Evolutionary conservation across 2,113 vertebrate species (phyloP).

Genomic region (Puffinus mauretanicus): DNA sequence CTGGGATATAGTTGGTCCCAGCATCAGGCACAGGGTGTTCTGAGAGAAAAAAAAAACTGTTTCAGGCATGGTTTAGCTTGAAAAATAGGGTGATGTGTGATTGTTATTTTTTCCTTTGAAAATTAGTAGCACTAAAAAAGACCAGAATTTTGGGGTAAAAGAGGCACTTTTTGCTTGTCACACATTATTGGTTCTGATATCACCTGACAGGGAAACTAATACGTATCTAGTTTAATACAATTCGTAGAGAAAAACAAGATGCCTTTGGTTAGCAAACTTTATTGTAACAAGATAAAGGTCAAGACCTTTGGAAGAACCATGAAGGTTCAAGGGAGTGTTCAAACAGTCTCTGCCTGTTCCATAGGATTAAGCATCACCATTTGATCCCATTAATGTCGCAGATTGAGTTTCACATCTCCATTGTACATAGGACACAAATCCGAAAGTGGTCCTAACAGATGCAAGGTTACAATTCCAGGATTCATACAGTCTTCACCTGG

Average conservation of each 20-base stretch:
- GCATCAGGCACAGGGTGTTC: not conserved
- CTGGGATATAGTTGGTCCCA: not conserved
- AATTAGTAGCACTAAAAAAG: not conserved
- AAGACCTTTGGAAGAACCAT: not conserved
- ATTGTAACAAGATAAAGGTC: not conserved
- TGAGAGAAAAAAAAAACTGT: not conserved
- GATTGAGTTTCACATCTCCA: constrained; percentile 5
- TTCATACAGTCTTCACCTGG: not conserved
- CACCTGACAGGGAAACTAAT: not conserved
- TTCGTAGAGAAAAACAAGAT: not conserved
- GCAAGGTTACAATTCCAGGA: not conserved
- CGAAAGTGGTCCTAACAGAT: not conserved
- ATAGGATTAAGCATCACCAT: not conserved
- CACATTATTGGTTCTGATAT: not conserved
- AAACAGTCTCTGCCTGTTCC: not conserved
- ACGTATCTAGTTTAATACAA: not conserved
- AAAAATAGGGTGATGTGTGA: not conserved
- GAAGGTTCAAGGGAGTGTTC: not conserved
- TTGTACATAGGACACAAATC: not conserved
- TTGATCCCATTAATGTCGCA: constrained; percentile 27
- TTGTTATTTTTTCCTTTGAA: not conserved
- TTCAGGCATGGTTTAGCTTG: not conserved
- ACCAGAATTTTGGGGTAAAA: not conserved
- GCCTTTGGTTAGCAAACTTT: not conserved
- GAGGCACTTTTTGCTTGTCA: not conserved